These are phyloP conservation scores for Ennomos erosarius DNA, from an alignment of 2,888 invertebrate genomes.

Conservation along the genomic window DNA sequence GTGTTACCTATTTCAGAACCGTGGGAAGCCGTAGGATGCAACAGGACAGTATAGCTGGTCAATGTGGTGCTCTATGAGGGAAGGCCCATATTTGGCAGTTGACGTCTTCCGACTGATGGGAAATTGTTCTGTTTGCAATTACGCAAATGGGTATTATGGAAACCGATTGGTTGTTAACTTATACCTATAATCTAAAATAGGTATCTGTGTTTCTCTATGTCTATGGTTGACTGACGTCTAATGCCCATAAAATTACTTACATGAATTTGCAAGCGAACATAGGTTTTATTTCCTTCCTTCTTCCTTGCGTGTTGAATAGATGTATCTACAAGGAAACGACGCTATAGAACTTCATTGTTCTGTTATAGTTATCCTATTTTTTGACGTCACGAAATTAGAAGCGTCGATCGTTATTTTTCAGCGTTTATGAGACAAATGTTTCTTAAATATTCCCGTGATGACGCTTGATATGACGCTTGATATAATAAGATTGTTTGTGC, in stretches of 20 bases:
- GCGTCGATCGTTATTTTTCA: too few relatives aligned
- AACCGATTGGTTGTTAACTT: not conserved
- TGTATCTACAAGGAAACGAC: not conserved
- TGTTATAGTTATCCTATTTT: not conserved
- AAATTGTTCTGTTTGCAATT: too few relatives aligned
- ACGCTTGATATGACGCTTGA: too few relatives aligned
- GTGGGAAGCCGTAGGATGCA: too few relatives aligned
- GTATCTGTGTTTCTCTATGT: not conserved
- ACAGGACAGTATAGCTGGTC: too few relatives aligned
- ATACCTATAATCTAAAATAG: not conserved
- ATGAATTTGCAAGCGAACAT: not conserved
- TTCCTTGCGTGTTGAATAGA: constrained; percentile 3
- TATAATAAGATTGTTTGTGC: too few relatives aligned
- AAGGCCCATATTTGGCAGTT: too few relatives aligned
- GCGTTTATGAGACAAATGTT: too few relatives aligned
- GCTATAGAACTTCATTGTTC: not conserved
- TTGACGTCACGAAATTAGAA: not conserved
- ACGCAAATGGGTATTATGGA: constrained; percentile 3
- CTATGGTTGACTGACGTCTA: constrained; percentile 5
- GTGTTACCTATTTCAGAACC: too few relatives aligned
- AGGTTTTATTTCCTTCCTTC: constrained; percentile 7
- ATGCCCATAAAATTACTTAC: not conserved
- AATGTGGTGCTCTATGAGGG: too few relatives aligned
- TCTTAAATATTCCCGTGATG: too few relatives aligned
- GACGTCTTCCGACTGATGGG: too few relatives aligned